Evolutionary conservation across 1,140 invertebrate species (phyloP).

Genomic region (Rhagoletis zephyria): DNA sequence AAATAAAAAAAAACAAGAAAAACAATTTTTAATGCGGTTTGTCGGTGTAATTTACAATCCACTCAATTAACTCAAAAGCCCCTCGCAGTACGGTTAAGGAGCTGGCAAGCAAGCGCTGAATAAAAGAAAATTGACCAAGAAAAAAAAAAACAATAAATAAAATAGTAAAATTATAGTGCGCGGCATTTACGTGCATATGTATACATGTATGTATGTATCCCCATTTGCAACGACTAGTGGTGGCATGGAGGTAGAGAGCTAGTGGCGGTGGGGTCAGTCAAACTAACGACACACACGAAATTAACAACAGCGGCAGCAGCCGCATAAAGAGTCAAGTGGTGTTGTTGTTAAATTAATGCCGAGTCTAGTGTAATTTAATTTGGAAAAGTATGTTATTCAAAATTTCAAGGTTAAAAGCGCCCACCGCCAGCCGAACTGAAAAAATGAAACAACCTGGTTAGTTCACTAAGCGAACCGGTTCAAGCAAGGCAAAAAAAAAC

Average conservation of each 20-base stretch:
- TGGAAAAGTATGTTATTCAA: constrained; percentile 22
- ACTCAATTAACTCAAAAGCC: not conserved
- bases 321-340: not conserved
- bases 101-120: no score
- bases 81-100: no score
- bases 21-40: not conserved
- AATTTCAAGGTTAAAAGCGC: constrained; percentile 22
- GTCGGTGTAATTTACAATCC: not conserved
- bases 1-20: not conserved
- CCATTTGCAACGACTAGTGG: no score
- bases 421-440: not conserved
- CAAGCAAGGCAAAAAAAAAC: not conserved
- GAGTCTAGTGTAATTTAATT: constrained; percentile 23
- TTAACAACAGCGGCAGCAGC: not conserved
- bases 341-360: not conserved
- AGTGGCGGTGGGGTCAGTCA: not conserved
- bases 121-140: no score
- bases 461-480: constrained; percentile 7
- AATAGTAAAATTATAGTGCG: no score
- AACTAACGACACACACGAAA: not conserved
- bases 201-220: no score
- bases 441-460: not conserved
- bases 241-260: no score
- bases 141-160: no score
- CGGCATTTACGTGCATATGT: no score